These are phyloP conservation scores for Haemorhous mexicanus DNA, from an alignment of 2,113 vertebrate species.

Conservation along the genomic window DNA sequence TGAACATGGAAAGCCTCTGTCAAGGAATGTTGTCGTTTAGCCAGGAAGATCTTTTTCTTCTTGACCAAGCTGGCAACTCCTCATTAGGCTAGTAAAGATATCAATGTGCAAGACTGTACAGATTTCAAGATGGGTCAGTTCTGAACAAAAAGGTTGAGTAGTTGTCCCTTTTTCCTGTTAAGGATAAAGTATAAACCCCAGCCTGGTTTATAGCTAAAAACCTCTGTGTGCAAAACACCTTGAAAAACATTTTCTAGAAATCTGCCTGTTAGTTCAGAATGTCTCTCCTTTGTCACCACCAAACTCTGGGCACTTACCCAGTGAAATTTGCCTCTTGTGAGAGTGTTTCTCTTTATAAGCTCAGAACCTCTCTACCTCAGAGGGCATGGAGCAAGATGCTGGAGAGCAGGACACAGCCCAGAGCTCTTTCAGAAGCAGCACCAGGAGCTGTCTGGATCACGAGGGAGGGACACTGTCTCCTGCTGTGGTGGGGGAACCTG, in stretches of 20 bases:
- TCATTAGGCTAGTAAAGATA: neutral
- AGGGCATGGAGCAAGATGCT: neutral
- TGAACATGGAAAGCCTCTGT: neutral
- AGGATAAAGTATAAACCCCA: neutral
- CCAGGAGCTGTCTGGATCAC: neutral
- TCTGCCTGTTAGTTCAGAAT: neutral
- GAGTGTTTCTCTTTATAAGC: neutral
- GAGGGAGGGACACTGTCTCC: neutral
- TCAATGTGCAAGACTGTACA: neutral
- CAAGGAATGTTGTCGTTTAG: neutral
- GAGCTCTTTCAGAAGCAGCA: neutral
- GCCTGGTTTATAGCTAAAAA: neutral
- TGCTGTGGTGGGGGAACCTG: neutral
- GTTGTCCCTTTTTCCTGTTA: neutral
- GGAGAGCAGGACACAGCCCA: neutral
- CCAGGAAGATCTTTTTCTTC: neutral
- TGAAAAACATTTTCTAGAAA: neutral
- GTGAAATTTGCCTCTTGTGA: neutral
- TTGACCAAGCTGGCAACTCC: neutral
- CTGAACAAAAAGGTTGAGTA: neutral
- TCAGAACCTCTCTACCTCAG: neutral
- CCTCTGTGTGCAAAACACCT: neutral
- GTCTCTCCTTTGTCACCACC: neutral
- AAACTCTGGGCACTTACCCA: neutral
- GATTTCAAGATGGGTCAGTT: neutral